A percentile compares a stretch with the other conserved stretches of the same genome.
Evolutionary conservation across 2,113 vertebrate genomes (phyloP).

Genomic region (Ailuropoda melanoleuca): DNA sequence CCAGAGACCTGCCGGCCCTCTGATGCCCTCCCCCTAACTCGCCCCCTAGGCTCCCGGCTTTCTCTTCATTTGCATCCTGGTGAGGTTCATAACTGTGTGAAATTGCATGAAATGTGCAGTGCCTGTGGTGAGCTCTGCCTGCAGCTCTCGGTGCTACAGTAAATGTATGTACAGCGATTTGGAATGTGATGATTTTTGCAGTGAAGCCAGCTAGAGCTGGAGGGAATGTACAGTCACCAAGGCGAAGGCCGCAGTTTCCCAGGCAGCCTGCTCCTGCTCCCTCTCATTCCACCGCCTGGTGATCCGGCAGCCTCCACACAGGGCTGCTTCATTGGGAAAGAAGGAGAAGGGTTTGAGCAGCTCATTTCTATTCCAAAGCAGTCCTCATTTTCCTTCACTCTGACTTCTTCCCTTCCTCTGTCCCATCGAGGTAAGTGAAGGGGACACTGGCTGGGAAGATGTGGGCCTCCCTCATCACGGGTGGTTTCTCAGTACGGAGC

Average conservation of each 20-base stretch:
- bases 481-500: fast-evolving
- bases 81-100: constrained; percentile 21
- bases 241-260: neutral
- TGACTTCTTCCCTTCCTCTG: neutral
- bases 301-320: fast-evolving
- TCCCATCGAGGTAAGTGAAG: neutral
- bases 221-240: neutral
- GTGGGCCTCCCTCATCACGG: fast-evolving
- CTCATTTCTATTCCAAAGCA: neutral
- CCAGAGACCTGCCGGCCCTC: neutral
- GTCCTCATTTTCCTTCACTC: neutral
- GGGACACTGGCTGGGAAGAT: fast-evolving
- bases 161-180: neutral
- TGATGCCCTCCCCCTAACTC: fast-evolving
- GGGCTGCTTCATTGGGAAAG: neutral
- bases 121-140: neutral
- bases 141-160: neutral
- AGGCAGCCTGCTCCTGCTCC: neutral
- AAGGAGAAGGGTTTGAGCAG: neutral
- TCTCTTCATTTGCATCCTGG: constrained; percentile 5
- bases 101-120: neutral
- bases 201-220: neutral
- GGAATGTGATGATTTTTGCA: constrained; percentile 33
- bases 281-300: fast-evolving
- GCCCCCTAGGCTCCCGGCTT: neutral